Conservation (phyloP, 1,140 invertebrate species). For the Gonatopus flavifemur region DNA sequence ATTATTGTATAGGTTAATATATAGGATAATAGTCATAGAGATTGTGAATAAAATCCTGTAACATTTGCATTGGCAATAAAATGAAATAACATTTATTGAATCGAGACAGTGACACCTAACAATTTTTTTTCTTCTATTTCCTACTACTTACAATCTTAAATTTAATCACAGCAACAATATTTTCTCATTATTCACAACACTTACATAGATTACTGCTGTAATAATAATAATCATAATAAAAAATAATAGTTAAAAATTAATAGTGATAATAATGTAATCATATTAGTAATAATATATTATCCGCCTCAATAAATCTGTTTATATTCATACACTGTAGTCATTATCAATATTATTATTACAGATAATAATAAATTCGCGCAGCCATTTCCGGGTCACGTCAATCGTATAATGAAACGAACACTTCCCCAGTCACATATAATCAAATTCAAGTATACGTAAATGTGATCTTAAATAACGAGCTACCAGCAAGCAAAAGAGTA, state of each 20-base stretch:
- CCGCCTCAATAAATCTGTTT: constrained; percentile 55
- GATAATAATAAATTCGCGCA: constrained; percentile 41
- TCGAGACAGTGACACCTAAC: constrained; percentile 58
- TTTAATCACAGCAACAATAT: constrained; percentile 63
- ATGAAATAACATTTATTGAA: constrained; percentile 61
- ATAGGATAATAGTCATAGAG: too few species aligned
- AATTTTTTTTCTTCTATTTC: constrained; percentile 55
- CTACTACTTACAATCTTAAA: constrained; percentile 62
- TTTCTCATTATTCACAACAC: constrained; percentile 61
- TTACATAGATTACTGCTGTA: constrained; percentile 59
- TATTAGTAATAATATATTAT: constrained; percentile 52
- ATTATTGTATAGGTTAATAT: too few species aligned
- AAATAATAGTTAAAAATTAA: too few species aligned
- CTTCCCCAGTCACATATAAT: too few species aligned
- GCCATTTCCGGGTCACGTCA: constrained; percentile 29
- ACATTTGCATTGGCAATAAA: constrained; percentile 47
- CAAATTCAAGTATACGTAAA: too few species aligned
- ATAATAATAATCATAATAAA: constrained; percentile 37
- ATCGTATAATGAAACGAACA: too few species aligned
- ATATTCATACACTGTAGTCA: constrained; percentile 55
- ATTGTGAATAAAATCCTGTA: too few species aligned
- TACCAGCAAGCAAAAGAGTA: too few species aligned
- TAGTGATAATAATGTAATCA: too few species aligned
- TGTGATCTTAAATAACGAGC: too few species aligned
- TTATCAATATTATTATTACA: constrained; percentile 51